A percentile compares a stretch with the other conserved stretches of the same genome.
Conservation (phyloP, 2,113 vertebrate genomes). For the Polypterus senegalus region DNA sequence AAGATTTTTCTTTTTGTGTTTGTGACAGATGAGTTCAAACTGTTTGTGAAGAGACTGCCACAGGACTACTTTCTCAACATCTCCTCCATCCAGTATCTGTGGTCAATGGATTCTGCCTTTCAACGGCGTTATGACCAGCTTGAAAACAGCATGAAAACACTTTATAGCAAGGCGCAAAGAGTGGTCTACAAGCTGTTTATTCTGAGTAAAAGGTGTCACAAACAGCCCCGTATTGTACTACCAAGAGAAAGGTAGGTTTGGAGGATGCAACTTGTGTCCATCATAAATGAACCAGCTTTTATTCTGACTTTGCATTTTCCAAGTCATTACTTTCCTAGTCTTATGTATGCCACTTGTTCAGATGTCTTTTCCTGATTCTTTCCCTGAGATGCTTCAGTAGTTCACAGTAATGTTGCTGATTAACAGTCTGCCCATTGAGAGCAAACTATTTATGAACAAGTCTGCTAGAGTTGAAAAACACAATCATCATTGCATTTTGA, state of each 20-base stretch:
- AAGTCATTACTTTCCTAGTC: too few relatives aligned
- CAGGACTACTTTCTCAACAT: conserved; percentile 85
- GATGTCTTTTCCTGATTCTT: too few relatives aligned
- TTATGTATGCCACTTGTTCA: too few relatives aligned
- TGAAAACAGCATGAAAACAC: conserved; percentile 72
- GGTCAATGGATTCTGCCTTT: conserved; percentile 81
- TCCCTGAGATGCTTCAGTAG: too few relatives aligned
- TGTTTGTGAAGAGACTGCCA: conserved; percentile 78
- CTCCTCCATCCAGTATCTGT: conserved; percentile 77
- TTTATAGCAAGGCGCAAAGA: conserved; percentile 75
- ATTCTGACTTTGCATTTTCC: too few relatives aligned
- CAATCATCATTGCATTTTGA: too few relatives aligned
- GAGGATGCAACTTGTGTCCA: too few relatives aligned
- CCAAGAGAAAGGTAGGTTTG: conserved; percentile 70
- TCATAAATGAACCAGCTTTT: too few relatives aligned
- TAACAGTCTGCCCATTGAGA: too few relatives aligned
- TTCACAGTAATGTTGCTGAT: too few relatives aligned
- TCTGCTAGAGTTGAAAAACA: too few relatives aligned
- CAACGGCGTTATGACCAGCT: conserved; percentile 84
- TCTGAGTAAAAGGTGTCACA: conserved; percentile 87
- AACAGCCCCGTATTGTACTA: conserved; percentile 76
- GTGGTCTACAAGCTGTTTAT: conserved; percentile 91
- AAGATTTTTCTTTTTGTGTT: conserved; percentile 9
- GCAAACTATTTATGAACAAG: too few relatives aligned
- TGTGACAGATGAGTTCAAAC: conserved; percentile 82